phyloP scores from a whole-genome alignment of 1,140 invertebrate genomes.

The Drosophila watanabei region DNA sequence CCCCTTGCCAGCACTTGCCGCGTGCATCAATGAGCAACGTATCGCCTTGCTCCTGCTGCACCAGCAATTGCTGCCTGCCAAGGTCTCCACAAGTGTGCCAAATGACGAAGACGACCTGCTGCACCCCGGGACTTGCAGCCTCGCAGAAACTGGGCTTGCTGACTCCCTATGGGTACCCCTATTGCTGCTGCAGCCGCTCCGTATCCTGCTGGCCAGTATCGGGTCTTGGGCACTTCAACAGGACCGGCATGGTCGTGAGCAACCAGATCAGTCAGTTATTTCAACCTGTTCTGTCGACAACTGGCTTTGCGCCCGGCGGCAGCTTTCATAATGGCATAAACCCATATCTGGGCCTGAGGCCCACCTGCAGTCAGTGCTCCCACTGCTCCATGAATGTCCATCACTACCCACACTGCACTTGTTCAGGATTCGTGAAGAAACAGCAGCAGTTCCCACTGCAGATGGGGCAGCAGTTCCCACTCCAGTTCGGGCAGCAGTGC shows the following conservation, averaged over 20 bases:
- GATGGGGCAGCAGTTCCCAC: neutral
- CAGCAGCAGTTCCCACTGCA: neutral
- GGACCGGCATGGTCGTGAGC: neutral
- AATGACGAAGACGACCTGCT: neutral
- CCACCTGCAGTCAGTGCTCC: neutral
- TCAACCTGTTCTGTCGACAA: neutral
- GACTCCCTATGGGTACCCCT: neutral
- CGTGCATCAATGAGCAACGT: constrained; percentile 9
- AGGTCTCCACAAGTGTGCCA: constrained; percentile 10
- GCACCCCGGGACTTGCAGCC: neutral
- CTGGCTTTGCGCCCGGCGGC: constrained; percentile 6
- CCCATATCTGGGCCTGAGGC: neutral
- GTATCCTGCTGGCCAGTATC: constrained; percentile 4
- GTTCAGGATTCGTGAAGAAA: constrained; percentile 8
- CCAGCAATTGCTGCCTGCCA: constrained; percentile 30
- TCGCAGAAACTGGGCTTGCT: constrained; percentile 15
- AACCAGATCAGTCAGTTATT: constrained; percentile 6
- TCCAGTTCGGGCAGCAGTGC: neutral
- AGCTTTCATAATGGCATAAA: neutral
- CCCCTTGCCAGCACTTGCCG: constrained; percentile 35
- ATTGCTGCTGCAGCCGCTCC: constrained; percentile 1
- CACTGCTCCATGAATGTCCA: constrained; percentile 4
- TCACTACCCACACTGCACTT: constrained; percentile 19
- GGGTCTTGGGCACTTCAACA: neutral
- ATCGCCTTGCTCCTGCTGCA: constrained; percentile 15